Conservation (phyloP, 30 jellyfish, hydroid and myxozoan species). For the Mastigias papua region DNA sequence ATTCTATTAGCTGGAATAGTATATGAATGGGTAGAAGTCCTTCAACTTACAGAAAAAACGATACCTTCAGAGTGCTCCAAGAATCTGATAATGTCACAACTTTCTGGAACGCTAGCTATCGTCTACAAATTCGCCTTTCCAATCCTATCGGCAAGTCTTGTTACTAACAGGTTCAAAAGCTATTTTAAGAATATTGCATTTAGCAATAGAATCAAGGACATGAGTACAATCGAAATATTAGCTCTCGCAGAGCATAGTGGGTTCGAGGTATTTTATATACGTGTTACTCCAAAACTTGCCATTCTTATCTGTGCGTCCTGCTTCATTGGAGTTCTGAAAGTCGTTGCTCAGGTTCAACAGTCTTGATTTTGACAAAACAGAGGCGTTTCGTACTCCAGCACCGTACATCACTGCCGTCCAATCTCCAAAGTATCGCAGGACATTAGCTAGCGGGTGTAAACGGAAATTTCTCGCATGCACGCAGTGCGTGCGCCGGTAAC, state of each 20-base stretch:
- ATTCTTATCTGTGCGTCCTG: conserved; percentile 23
- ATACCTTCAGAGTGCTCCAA: neutral
- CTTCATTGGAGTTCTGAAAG: conserved; percentile 40
- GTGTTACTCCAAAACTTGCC: conserved; percentile 48
- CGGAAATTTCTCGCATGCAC: too few relatives aligned
- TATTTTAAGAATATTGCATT: conserved; percentile 24
- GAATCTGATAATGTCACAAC: conserved; percentile 12
- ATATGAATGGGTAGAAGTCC: conserved; percentile 48
- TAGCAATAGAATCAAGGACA: conserved; percentile 13
- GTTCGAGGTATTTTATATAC: conserved; percentile 23
- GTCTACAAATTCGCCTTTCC: conserved; percentile 58
- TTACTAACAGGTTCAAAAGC: conserved; percentile 17
- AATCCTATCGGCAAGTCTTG: conserved; percentile 57
- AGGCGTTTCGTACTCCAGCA: too few relatives aligned
- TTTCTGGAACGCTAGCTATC: conserved; percentile 42
- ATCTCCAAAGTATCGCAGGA: too few relatives aligned
- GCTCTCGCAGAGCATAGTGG: conserved; percentile 33
- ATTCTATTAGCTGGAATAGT: conserved; percentile 57
- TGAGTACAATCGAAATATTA: conserved; percentile 18
- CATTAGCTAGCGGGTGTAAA: too few relatives aligned
- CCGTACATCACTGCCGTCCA: too few relatives aligned
- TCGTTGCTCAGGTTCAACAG: conserved; percentile 6
- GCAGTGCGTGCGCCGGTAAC: too few relatives aligned
- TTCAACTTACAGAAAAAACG: neutral
- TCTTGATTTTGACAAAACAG: too few relatives aligned